Base-by-base conservation (phyloP, 1,140 invertebrate genomes). In the Ostrea denselamellosa region DNA sequence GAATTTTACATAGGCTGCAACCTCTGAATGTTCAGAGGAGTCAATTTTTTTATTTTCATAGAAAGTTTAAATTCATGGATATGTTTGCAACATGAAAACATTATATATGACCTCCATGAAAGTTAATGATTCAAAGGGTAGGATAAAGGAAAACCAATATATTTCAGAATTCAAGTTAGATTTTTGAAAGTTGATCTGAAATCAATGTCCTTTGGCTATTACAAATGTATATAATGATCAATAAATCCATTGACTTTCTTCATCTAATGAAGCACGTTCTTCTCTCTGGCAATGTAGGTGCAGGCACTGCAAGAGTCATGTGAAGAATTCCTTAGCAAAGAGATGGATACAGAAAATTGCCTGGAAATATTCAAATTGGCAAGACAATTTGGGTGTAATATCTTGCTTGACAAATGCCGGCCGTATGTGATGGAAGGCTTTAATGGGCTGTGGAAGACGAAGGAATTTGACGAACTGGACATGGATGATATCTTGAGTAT, bases 321-420 rank as follows among this genome's bases (percentile, higher is more conserved):
- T 85, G 91, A 89, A 81, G 84, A 89, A 44, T 87, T 88, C 51
- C 87, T 92, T 28, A 85, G 77, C 53, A 88, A 90, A 9, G 89
- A 91, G n/a, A 89, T 92, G 25, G 85, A 87, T 14, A 86, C 86
- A 17, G 87, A 90, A 12, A 92, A 92, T 85, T 92, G 90, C 53
- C 84, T 90, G 3, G 86, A 68, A 22, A 51, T 89, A 17, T 89
- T 87, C 28, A 87, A 90, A 65, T 56, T 91, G 65, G 82, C 88
- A 17, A 44, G 88, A 12, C 77, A 83, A 0, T 89, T 86, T 44
- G 82, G 88, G 8, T 90, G 89, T 71, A 88, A 89, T 77, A 22
- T 84, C 0, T 58, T 89, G 17, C 56, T 89, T 14, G 86, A 89
- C 2, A 87, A 83, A 88, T 88, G 85, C 85, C 54, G 89, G 83